A percentile compares a stretch with the other conserved stretches of the same genome.
Conservation (phyloP, 2,113 vertebrate genomes). For the Rhombomys opimus region DNA sequence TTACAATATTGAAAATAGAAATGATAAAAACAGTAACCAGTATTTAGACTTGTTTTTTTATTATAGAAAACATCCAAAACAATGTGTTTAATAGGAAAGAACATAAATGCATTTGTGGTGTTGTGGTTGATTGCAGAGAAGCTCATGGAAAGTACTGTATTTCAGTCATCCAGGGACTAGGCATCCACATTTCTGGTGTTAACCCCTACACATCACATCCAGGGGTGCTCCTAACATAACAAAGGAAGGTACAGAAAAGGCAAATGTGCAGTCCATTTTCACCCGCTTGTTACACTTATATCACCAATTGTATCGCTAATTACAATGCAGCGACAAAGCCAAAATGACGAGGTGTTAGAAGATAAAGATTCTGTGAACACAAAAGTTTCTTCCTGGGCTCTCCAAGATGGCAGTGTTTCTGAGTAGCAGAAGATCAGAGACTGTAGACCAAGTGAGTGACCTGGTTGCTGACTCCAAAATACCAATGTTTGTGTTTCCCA, state of each 20-base stretch:
- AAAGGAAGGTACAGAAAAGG: background rate
- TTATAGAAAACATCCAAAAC: background rate
- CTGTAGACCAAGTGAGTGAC: too few relatives aligned
- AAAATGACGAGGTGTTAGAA: background rate
- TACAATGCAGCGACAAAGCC: background rate
- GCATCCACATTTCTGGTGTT: background rate
- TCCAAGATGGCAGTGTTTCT: too few relatives aligned
- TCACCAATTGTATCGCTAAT: background rate
- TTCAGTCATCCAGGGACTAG: background rate
- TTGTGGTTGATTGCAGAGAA: rapidly evolving
- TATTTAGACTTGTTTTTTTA: background rate
- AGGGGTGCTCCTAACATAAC: background rate
- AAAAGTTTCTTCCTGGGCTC: background rate
- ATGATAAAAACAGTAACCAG: background rate
- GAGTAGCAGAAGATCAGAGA: too few relatives aligned
- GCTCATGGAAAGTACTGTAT: background rate
- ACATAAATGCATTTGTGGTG: background rate
- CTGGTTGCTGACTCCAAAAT: too few relatives aligned
- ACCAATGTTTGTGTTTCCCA: too few relatives aligned
- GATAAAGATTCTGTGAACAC: background rate
- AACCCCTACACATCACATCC: background rate
- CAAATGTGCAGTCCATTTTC: background rate
- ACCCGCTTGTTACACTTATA: background rate
- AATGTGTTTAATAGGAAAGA: background rate
- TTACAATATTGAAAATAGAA: background rate